A percentile compares a stretch with the other conserved stretches of the same genome.
Conservation (phyloP, 2,797 vertebrate species). For the Ispidina picta region DNA sequence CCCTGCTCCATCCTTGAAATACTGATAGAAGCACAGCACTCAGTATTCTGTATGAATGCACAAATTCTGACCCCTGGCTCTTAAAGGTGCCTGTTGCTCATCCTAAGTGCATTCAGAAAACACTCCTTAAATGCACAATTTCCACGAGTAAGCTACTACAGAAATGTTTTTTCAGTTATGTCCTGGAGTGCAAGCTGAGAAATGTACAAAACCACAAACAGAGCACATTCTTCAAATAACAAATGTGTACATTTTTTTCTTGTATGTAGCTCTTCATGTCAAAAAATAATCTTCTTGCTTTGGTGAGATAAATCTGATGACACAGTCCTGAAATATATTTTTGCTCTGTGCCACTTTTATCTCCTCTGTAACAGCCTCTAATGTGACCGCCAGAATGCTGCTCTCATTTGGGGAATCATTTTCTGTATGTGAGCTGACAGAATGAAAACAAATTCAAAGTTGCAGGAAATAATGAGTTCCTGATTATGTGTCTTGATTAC, state of each 20-base stretch:
- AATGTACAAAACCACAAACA: conserved; percentile 15
- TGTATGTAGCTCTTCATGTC: not conserved
- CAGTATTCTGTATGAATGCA: not conserved
- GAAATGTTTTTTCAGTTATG: not conserved
- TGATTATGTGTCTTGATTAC: conserved; percentile 39
- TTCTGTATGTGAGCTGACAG: conserved; percentile 56
- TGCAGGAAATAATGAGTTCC: conserved; percentile 62
- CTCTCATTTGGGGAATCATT: conserved; percentile 55
- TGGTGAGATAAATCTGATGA: conserved; percentile 17
- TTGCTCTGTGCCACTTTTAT: conserved; percentile 38
- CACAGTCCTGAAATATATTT: conserved; percentile 27
- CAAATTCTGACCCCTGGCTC: not conserved
- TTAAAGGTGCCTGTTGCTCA: not conserved
- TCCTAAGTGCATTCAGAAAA: not conserved
- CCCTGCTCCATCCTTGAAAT: not conserved
- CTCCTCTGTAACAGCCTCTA: conserved; percentile 35
- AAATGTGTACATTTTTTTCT: conserved; percentile 17
- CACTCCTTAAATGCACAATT: not conserved
- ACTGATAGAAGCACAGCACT: not conserved
- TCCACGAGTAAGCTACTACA: not conserved
- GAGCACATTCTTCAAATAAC: conserved; percentile 13
- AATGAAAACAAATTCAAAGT: conserved; percentile 64
- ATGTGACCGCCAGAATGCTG: conserved; percentile 44
- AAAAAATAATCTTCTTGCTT: conserved; percentile 14
- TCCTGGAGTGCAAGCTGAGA: not conserved